Base-by-base conservation (phyloP, 1,140 invertebrate species). In the Eupristina koningsbergeri region DNA sequence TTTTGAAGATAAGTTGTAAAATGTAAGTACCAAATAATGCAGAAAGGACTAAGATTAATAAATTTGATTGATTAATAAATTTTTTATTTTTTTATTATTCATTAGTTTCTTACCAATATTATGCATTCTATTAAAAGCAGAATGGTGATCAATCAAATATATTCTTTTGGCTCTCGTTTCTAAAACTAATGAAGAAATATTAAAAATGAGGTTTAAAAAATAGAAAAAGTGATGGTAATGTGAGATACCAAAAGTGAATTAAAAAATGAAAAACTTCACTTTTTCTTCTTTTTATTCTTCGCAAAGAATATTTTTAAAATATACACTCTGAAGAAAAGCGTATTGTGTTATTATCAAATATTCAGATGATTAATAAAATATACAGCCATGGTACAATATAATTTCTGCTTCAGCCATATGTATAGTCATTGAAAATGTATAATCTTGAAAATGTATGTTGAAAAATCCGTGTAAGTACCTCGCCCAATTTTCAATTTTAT, bases 171-270 rank as follows among this genome's bases (percentile, higher is more conserved):
- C 45, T 29, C 19, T 11, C 0, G 22, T 8, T 19, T 0, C 8
- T 63, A 78, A 29, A 78, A n/a, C 61, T 26, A 78, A 64, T 15
- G 76, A 19, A 2, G 76, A 64, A 61, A 36, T 64, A 61, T 31
- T 39, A 39, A 78, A 78, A 78, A 26, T 26, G 76, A 64, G 53
- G 47, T 64, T 78, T 47, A 78, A 45, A 53, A 77, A 78, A 41
- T 26, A 39, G 58, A 19, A n/a, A 77, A 77, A 77, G 41, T 50
- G 13, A 17, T 17, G 15, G 13, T 0, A 17, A 36, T 34, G 29
- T 2, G 5, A 67, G 36, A 41, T 71, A 45, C n/a, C 5, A 13
- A 61, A 29, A 39, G 50, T 22, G 50, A 61, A 22, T 22, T 1
- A 39, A 15, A 47, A 29, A 75, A 75, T 9, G 36, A 47, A 34